Evolutionary conservation across 2,113 vertebrate species (phyloP).

Genomic region (Cyprinodon brontotheroides): DNA sequence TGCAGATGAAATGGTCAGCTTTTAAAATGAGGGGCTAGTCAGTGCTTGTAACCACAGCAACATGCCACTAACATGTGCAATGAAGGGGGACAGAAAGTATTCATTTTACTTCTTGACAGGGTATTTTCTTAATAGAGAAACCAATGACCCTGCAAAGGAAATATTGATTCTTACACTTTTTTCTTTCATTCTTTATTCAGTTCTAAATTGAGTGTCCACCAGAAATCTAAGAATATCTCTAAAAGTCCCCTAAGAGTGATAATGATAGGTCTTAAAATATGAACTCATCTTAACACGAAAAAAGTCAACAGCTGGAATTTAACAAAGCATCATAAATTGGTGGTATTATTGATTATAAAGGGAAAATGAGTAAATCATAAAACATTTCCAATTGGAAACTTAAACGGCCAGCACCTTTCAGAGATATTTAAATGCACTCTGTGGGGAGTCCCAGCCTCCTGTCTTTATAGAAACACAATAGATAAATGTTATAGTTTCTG

Average conservation of each 20-base stretch:
- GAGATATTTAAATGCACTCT: background rate
- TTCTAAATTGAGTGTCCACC: background rate
- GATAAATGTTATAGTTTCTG: background rate
- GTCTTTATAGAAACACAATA: too few species aligned
- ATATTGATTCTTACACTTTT: background rate
- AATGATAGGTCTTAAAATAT: background rate
- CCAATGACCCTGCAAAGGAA: background rate
- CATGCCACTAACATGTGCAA: constrained; percentile 29
- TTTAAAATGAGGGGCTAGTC: constrained; percentile 59
- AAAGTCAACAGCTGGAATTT: background rate
- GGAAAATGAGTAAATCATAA: background rate
- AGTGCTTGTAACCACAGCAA: constrained; percentile 37
- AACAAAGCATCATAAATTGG: background rate
- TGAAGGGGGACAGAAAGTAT: background rate
- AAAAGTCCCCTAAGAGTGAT: background rate
- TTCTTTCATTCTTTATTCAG: background rate
- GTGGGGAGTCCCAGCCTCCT: background rate
- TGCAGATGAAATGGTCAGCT: constrained; percentile 49
- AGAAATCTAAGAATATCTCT: background rate
- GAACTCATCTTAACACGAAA: background rate
- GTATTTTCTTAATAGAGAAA: background rate
- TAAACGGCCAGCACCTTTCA: background rate
- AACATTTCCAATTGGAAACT: background rate
- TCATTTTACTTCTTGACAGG: background rate
- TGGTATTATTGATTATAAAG: background rate